phyloP scores from a whole-genome alignment of 2,113 vertebrate genomes.

The Pantherophis guttatus region DNA sequence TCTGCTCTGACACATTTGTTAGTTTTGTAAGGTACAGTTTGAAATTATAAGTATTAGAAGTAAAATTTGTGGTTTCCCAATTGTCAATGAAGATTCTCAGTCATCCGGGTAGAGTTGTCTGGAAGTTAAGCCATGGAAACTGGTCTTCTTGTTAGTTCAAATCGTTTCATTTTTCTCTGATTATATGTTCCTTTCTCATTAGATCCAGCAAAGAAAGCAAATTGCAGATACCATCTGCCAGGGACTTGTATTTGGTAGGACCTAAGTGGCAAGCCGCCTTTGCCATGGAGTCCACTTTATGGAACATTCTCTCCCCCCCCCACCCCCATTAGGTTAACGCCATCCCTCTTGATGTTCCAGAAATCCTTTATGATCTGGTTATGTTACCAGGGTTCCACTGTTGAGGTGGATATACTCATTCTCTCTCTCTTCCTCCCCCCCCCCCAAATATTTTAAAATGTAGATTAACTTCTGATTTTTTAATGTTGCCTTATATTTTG shows the following conservation, averaged over 20 bases:
- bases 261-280: neutral
- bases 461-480: neutral
- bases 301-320: neutral
- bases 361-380: neutral
- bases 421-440: too few relatives aligned
- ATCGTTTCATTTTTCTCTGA: neutral
- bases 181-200: neutral
- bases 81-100: neutral
- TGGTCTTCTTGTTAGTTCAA: neutral
- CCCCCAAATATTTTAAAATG: neutral
- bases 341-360: neutral
- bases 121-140: neutral
- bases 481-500: neutral
- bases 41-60: neutral
- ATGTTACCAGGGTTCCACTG: neutral
- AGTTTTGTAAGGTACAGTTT: neutral
- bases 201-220: neutral
- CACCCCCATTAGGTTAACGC: neutral
- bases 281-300: neutral
- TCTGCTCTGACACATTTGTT: neutral
- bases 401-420: neutral
- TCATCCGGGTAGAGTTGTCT: neutral
- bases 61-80: neutral
- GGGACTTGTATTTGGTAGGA: neutral
- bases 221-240: neutral